Base-by-base conservation (phyloP, 2,797 vertebrate genomes). In the Netta rufina region DNA sequence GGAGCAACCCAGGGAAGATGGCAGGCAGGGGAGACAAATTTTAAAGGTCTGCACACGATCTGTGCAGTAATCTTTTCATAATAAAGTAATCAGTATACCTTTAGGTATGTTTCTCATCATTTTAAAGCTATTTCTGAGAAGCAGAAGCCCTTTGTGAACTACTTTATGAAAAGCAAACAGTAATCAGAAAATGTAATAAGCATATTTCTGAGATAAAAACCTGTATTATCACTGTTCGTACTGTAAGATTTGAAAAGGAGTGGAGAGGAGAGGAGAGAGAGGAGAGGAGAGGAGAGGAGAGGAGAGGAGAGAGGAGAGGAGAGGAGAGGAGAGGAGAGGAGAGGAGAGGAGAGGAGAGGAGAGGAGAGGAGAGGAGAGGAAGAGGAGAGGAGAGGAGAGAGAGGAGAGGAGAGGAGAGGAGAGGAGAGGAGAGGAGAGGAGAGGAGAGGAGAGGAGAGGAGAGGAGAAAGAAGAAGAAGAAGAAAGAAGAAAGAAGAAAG, bases 141-240 rank as follows among this genome's bases (percentile, higher is more conserved):
- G 20, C 11, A 74, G 24, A 62, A 90, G 53, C 2, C 2, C 0
- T 0, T 54, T 71, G 8, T 8, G 88, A 96, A 70, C 8, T 39
- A 17, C 24, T 22, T 19, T 67, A 85, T 54, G 4, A 84, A 84
- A 80, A 47, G 9, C 8, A 90, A 93, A 79, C n/a, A 1, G 27
- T 3, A 51, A 51, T 51, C 8, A 0, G 0, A 61, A 87, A 83
- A 77, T 21, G 0, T 28, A 61, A 2, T 15, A 70, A 18, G 0
- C 11, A 33, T 24, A 64, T 30, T 90, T 61, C 22, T 81, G 33
- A 69, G 8, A 9, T 74, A 57, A 72, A 72, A 95, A 73, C 13
- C 15, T 77, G 6, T 53, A 70, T 60, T 51, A 82, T 13, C 14
- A 28, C 8, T 56, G 20, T 47, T 84, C 13, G 20, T 58, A 69